These are phyloP conservation scores for Pelodiscus sinensis DNA, from an alignment of 2,113 vertebrate genomes.

Conservation along the genomic window DNA sequence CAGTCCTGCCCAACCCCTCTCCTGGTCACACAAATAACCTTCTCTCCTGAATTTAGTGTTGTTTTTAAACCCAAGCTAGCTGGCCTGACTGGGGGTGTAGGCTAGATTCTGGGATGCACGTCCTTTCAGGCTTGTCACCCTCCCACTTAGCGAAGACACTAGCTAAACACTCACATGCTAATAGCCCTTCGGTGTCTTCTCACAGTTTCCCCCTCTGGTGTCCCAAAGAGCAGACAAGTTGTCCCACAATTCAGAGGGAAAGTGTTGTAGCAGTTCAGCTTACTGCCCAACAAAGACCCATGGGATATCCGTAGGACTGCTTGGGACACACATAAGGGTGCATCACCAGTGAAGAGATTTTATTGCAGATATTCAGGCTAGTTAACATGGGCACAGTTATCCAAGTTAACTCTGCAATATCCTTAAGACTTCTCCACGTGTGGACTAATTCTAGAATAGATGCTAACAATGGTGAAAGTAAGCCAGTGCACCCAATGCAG, in stretches of 20 bases:
- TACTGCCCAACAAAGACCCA: neutral
- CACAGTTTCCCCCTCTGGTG: neutral
- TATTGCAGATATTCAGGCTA: accelerated
- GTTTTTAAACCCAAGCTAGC: neutral
- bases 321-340: neutral
- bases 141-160: neutral
- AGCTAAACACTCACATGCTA: neutral
- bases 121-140: neutral
- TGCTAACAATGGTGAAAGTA: neutral
- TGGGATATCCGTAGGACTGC: accelerated
- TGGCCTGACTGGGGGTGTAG: neutral
- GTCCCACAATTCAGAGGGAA: neutral
- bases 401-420: neutral
- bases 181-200: neutral
- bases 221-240: neutral
- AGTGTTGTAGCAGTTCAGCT: neutral
- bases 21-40: neutral
- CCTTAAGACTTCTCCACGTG: neutral
- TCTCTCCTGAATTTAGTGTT: neutral
- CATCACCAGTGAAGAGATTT: neutral
- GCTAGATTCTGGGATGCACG: neutral
- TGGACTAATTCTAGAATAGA: neutral
- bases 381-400: neutral
- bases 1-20: neutral
- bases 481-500: too few species aligned